Conservation (phyloP, 2,888 invertebrate genomes). For the Exephanes ischioxanthus region DNA sequence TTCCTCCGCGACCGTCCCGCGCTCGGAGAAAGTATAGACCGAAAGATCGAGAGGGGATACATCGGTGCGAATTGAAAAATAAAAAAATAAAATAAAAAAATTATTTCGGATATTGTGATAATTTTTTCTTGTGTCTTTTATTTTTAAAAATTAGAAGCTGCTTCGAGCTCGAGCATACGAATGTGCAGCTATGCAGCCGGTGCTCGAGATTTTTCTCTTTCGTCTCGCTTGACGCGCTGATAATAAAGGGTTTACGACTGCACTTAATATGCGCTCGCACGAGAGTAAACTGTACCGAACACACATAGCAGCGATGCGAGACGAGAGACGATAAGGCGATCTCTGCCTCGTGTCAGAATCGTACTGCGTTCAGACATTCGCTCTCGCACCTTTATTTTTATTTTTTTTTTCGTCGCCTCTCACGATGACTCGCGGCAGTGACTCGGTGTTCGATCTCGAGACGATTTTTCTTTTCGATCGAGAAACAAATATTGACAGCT, state of each 20-base stretch:
- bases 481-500: background rate
- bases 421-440: constrained; percentile 9
- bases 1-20: constrained; percentile 1
- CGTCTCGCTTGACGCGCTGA: constrained; percentile 12
- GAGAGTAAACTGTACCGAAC: constrained; percentile 25
- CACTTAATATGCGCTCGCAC: constrained; percentile 30
- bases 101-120: background rate
- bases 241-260: constrained; percentile 49
- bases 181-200: constrained; percentile 4
- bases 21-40: constrained; percentile 5
- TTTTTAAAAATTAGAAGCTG: background rate
- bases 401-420: background rate
- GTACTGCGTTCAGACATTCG: constrained; percentile 7
- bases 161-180: background rate
- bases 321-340: constrained; percentile 33
- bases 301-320: constrained; percentile 7
- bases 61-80: background rate
- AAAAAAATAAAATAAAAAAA: too few species aligned
- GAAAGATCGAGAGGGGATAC: constrained; percentile 10
- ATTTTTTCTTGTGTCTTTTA: background rate
- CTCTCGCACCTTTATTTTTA: background rate
- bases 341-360: constrained; percentile 15
- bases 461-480: background rate
- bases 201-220: constrained; percentile 17
- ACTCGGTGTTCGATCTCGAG: background rate